Evolutionary conservation across 2,113 vertebrate genomes (phyloP).

Genomic region (Anoura caudifer): DNA sequence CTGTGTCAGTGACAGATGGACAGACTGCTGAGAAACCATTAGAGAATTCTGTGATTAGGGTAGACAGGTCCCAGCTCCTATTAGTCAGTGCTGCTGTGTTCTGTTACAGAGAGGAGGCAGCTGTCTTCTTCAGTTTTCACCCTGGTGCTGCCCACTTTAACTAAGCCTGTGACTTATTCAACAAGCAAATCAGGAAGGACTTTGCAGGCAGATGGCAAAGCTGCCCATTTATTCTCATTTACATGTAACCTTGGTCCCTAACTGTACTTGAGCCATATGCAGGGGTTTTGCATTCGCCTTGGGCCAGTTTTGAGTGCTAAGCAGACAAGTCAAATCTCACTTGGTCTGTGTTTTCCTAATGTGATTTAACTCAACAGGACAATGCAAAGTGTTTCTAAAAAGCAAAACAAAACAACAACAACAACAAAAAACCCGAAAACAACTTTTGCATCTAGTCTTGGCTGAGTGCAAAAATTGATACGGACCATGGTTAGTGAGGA

Average conservation of each 20-base stretch:
- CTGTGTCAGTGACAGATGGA: neutral
- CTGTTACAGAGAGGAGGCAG: conserved; percentile 24
- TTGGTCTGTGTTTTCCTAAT: conserved; percentile 5
- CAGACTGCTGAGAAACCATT: conserved; percentile 29
- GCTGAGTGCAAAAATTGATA: neutral
- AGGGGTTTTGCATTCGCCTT: conserved; percentile 65
- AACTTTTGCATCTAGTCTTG: conserved; percentile 20
- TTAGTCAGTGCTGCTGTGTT: conserved; percentile 35
- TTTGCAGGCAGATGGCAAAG: conserved; percentile 75
- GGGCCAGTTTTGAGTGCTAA: conserved; percentile 64
- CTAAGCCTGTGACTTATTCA: conserved; percentile 50
- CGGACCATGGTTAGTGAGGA: neutral
- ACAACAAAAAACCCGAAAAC: neutral
- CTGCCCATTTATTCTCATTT: conserved; percentile 72
- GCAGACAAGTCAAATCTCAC: conserved; percentile 61
- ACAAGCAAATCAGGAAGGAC: conserved; percentile 70
- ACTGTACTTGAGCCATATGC: conserved; percentile 64
- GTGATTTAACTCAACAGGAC: conserved; percentile 33
- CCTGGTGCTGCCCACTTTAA: conserved; percentile 32
- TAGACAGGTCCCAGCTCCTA: conserved; percentile 58
- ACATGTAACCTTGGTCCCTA: conserved; percentile 60
- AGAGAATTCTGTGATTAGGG: conserved; percentile 53
- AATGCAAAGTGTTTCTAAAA: conserved; percentile 58
- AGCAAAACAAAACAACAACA: neutral
- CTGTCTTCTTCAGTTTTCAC: conserved; percentile 49